Conservation (phyloP, 2,797 vertebrate genomes). For the Falco novaeseelandiae region DNA sequence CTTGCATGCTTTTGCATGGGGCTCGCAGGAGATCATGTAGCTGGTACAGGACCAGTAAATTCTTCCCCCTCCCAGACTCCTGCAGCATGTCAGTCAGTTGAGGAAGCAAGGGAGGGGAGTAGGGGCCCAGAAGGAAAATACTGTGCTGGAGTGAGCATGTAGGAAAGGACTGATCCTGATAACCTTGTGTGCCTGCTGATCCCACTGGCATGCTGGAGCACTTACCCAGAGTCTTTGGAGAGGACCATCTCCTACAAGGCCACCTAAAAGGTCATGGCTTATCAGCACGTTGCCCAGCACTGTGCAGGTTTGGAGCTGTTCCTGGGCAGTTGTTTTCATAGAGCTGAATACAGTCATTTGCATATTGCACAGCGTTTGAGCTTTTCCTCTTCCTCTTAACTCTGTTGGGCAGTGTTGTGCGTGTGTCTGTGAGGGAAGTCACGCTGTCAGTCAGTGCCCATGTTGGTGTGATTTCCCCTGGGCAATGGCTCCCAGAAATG, state of each 20-base stretch:
- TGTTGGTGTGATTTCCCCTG: conserved; percentile 17
- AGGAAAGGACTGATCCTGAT: neutral
- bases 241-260: neutral
- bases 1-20: neutral
- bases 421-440: neutral
- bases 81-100: neutral
- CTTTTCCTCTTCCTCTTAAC: conserved; percentile 49
- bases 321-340: neutral
- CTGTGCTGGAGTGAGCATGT: rapidly evolving
- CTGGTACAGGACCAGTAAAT: neutral
- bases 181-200: neutral
- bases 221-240: neutral
- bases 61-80: neutral
- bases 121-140: neutral
- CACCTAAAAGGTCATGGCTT: neutral
- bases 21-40: neutral
- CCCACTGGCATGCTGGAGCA: neutral
- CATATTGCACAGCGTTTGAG: neutral
- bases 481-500: neutral
- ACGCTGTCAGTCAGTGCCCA: neutral
- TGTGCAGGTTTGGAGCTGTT: neutral
- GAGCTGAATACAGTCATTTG: neutral
- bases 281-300: neutral
- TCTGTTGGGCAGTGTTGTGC: neutral
- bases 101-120: neutral